These are phyloP conservation scores for Nephrotoma appendiculata DNA, from an alignment of 2,888 invertebrate species.

Conservation along the genomic window DNA sequence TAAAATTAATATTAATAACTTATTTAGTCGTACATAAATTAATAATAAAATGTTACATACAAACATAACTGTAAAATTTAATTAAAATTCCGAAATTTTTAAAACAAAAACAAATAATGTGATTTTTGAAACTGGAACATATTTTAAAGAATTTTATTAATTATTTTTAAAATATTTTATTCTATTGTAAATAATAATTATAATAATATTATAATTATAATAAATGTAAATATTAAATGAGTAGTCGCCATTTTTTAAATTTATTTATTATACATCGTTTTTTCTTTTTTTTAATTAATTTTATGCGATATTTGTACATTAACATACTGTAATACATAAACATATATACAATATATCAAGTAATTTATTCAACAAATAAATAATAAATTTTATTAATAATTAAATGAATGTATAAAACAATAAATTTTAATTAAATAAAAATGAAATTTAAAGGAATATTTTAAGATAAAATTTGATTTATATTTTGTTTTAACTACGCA, in stretches of 20 bases:
- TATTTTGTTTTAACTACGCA: too few relatives aligned
- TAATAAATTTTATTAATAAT: not conserved
- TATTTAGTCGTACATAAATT: not conserved
- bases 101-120: not conserved
- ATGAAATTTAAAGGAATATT: not conserved
- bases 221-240: not conserved
- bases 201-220: too few relatives aligned
- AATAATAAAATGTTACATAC: not conserved
- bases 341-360: not conserved
- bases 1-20: not conserved
- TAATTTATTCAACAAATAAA: not conserved
- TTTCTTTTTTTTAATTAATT: not conserved
- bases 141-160: not conserved
- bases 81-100: not conserved
- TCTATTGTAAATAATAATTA: not conserved
- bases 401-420: not conserved
- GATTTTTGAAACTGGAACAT: not conserved
- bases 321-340: not conserved
- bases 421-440: not conserved
- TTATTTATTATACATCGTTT: not conserved
- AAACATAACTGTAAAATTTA: not conserved
- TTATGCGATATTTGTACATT: not conserved
- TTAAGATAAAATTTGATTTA: not conserved
- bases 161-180: not conserved
- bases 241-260: not conserved